These are phyloP conservation scores for Lepilemur ruficaudatus DNA, from an alignment of 2,797 vertebrate genomes.

Conservation along the genomic window DNA sequence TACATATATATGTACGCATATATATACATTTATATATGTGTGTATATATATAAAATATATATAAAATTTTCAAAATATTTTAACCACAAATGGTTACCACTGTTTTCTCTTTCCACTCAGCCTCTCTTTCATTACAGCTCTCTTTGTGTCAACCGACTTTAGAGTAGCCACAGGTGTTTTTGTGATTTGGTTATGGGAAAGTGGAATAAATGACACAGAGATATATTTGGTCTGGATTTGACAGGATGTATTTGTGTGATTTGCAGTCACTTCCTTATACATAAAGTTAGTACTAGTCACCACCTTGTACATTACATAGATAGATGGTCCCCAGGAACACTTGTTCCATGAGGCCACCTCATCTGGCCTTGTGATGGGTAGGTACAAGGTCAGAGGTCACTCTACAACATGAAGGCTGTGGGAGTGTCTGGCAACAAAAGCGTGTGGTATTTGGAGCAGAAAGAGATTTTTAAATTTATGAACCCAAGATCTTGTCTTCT, in stretches of 20 bases:
- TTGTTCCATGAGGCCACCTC: neutral
- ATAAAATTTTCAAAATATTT: neutral
- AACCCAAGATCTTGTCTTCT: neutral
- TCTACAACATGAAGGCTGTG: neutral
- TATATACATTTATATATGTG: neutral
- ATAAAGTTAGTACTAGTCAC: neutral
- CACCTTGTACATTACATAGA: neutral
- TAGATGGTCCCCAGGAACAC: neutral
- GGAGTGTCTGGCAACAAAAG: neutral
- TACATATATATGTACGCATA: neutral
- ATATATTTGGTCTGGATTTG: neutral
- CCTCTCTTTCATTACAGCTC: neutral
- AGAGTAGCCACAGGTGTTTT: neutral
- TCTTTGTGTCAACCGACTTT: neutral
- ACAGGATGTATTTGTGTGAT: neutral
- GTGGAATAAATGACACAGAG: neutral
- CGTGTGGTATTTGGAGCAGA: neutral
- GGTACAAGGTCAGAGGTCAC: neutral
- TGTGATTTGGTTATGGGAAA: neutral
- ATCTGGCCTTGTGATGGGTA: neutral
- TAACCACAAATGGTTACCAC: neutral
- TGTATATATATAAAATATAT: no score
- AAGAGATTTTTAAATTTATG: neutral
- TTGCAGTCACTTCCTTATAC: neutral
- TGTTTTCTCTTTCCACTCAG: neutral